Evolutionary conservation across 2,797 vertebrate species (phyloP), one percentile per base, ranked within the genome.

Genomic region (Eupleurogrammus muticus): DNA sequence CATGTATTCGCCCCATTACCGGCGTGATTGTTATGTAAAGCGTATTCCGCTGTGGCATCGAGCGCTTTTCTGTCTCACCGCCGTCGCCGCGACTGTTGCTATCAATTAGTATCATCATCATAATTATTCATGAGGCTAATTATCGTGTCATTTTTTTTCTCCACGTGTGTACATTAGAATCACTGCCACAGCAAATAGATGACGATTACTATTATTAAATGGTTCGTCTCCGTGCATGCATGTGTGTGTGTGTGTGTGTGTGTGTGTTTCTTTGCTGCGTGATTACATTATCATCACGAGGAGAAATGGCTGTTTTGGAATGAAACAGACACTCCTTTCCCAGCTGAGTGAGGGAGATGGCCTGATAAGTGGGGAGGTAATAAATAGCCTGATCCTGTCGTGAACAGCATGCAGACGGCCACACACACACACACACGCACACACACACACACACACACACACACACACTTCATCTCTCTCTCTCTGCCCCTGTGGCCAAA

Each of bases 311-410:
- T 28, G 19, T 74, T 84, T 75, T 77, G 73, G 75, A 83, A 72
- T 72, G 72, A 81, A 82, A 75, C 77, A 64, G 61, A 70, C 54
- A 54, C 73, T 76, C 69, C 65, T 77, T n/a, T 66, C 66, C 58
- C 21, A 47, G 66, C 67, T 58, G 75, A 75, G 72, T 52, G 76
- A 64, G 74, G 73, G 68, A 88, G 82, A 85, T 83, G 70, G 81
- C 59, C 64, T 58, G 86, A 88, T 89, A 90, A 92, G 74, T 88
- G 64, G 82, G 81, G 83, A 84, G 76, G 77, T 92, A 90, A 90
- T 90, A 91, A 92, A 92, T 90, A 89, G 87, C 70, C 66, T 16
- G 44, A 75, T 81, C 75, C 75, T 65, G 74, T 72, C 2, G 35
- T 81, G 81, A 90, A 80, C 89, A 84, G 79, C 82, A 83, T 73